A percentile compares a stretch with the other conserved stretches of the same genome.
These are phyloP conservation scores for Littorina saxatilis DNA, from an alignment of 1,140 invertebrate genomes.

Conservation along the genomic window DNA sequence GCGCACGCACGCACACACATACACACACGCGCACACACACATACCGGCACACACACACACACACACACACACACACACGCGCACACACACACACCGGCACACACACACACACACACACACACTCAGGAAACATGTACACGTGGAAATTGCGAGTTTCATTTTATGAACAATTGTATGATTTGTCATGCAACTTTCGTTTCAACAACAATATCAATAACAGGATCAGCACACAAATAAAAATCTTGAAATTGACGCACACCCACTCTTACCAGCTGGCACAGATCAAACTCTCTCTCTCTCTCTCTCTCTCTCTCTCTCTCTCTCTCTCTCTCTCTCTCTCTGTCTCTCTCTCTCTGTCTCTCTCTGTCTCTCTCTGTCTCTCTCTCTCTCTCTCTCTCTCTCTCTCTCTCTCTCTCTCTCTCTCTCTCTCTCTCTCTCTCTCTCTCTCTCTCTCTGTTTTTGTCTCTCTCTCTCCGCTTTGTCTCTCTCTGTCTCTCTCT, in stretches of 20 bases:
- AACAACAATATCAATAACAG: background rate
- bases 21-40: no score
- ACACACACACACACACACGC: no score
- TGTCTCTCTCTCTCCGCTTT: background rate
- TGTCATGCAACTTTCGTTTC: no score
- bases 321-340: background rate
- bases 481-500: background rate
- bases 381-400: background rate
- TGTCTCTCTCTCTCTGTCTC: background rate
- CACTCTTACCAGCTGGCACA: background rate
- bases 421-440: background rate
- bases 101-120: no score
- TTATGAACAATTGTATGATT: no score
- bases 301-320: conserved; percentile 2
- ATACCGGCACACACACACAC: no score
- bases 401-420: background rate
- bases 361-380: background rate
- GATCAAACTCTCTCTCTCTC: background rate
- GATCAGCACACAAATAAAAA: background rate
- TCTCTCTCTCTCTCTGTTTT: background rate
- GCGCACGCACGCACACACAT: no score
- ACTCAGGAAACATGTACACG: background rate
- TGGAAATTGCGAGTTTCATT: no score
- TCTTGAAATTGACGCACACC: background rate
- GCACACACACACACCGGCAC: no score